Evolutionary conservation across 2,113 vertebrate species (phyloP).

Genomic region (Nymphicus hollandicus): DNA sequence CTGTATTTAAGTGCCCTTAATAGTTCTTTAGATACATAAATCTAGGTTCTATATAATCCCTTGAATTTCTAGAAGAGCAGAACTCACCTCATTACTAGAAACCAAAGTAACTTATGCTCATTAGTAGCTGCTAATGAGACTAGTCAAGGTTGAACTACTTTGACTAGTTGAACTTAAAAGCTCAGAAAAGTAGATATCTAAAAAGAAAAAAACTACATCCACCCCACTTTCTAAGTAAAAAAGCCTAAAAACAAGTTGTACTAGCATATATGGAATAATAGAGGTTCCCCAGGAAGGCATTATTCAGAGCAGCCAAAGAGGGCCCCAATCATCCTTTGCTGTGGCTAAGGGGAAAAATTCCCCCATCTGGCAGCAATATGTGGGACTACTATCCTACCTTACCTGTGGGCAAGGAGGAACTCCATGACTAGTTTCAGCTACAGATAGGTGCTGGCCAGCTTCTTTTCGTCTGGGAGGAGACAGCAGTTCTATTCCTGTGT

Average conservation of each 20-base stretch:
- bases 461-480: background rate
- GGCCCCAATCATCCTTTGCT: accelerated
- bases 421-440: background rate
- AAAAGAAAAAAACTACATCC: background rate
- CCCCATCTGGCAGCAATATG: background rate
- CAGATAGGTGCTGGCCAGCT: background rate
- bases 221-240: background rate
- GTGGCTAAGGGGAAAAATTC: background rate
- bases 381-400: background rate
- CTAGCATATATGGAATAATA: background rate
- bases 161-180: background rate
- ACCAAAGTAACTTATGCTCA: background rate
- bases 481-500: background rate
- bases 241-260: background rate
- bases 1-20: background rate
- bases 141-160: background rate
- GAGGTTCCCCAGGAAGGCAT: background rate
- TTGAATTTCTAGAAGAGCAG: background rate
- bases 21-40: background rate
- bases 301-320: background rate
- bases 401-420: background rate
- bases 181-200: background rate
- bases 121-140: background rate
- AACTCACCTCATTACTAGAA: background rate
- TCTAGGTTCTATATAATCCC: no score